Percentiles rank a stretch among this genome's conserved stretches.
Evolutionary conservation across 1,140 invertebrate species (phyloP).

Genomic region (Drosophila equinoxialis): DNA sequence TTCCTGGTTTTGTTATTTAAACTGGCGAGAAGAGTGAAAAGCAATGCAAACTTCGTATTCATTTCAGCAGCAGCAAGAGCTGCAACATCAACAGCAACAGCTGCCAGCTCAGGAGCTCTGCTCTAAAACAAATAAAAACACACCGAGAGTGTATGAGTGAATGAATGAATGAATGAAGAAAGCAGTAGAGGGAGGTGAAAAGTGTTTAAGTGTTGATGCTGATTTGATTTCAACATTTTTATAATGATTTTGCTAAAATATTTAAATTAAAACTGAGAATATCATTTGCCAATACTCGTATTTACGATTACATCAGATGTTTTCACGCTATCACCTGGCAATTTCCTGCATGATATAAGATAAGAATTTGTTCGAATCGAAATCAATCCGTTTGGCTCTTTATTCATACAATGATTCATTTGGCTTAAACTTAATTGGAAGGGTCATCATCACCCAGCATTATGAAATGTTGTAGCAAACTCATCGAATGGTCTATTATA

Average conservation of each 20-base stretch:
- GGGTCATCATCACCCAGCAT: constrained; percentile 30
- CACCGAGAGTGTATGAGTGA: neutral
- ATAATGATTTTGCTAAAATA: constrained; percentile 13
- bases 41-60: constrained; percentile 55
- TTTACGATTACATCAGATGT: neutral
- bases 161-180: too few relatives aligned
- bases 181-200: neutral
- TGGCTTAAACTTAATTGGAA: neutral
- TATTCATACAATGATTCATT: too few relatives aligned
- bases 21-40: constrained; percentile 51
- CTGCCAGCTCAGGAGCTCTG: constrained; percentile 13
- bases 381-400: too few relatives aligned
- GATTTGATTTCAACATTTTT: constrained; percentile 16
- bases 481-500: constrained; percentile 34
- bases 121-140: constrained; percentile 31
- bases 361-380: neutral
- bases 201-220: constrained; percentile 3
- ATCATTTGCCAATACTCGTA: neutral
- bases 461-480: constrained; percentile 51
- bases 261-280: constrained; percentile 1
- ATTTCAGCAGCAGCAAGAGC: constrained; percentile 49
- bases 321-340: neutral
- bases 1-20: constrained; percentile 70
- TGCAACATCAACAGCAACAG: neutral
- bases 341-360: neutral